Conservation (phyloP, 53 echinoderm and acorn worm genomes). For the Echinarachnius parma region DNA sequence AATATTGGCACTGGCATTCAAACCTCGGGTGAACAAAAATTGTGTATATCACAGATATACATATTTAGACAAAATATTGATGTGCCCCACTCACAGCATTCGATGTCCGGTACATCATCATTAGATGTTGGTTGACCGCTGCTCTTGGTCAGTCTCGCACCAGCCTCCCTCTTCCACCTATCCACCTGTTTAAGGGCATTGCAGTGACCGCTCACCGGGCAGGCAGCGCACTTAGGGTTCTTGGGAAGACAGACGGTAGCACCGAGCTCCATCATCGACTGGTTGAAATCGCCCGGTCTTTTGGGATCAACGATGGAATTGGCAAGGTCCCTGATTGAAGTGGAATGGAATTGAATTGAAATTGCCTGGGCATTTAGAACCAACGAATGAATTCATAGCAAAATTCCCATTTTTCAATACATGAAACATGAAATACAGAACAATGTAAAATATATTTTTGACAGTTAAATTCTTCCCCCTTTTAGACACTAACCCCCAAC, state of each 20-base stretch:
- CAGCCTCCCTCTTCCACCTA: background rate
- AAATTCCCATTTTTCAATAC: too few species aligned
- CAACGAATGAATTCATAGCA: too few species aligned
- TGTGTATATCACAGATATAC: too few species aligned
- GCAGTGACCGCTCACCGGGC: conserved; percentile 64
- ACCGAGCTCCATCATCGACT: conserved; percentile 89
- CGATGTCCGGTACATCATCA: conserved; percentile 47
- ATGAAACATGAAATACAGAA: too few species aligned
- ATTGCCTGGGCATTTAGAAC: too few species aligned
- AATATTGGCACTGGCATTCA: too few species aligned
- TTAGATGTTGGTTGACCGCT: background rate
- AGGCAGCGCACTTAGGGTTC: conserved; percentile 68
- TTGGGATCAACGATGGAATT: conserved; percentile 62
- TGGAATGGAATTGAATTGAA: too few species aligned
- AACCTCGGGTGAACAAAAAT: too few species aligned
- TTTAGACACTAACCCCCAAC: too few species aligned
- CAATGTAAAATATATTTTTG: too few species aligned
- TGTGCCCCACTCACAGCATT: conserved; percentile 64
- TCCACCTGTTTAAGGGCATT: conserved; percentile 61
- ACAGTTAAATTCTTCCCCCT: too few species aligned
- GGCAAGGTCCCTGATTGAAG: conserved; percentile 70
- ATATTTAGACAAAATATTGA: too few species aligned
- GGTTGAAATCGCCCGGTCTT: conserved; percentile 93
- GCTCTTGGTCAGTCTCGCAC: background rate
- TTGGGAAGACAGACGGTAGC: conserved; percentile 81